Conservation (phyloP, 92 coral and sea anemone genomes). For the Epizoanthus ramosus region DNA sequence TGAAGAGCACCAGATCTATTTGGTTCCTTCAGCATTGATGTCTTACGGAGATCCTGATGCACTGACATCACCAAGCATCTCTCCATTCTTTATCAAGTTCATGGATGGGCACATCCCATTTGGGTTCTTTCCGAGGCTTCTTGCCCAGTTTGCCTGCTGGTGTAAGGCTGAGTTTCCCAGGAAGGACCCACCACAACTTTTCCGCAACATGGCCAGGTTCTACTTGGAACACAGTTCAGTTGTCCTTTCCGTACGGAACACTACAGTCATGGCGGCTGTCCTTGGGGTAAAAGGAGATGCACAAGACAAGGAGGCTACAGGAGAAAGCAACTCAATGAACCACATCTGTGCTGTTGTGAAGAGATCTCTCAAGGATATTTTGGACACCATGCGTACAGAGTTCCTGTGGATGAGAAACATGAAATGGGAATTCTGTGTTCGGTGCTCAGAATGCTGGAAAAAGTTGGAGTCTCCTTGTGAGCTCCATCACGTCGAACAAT, state of each 20-base stretch:
- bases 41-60: slow-evolving; percentile 24
- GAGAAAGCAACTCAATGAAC: neutral
- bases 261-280: slow-evolving; percentile 4
- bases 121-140: slow-evolving; percentile 49
- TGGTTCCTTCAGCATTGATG: slow-evolving; percentile 55
- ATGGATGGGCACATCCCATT: slow-evolving; percentile 43
- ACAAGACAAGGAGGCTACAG: neutral
- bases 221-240: slow-evolving; percentile 42
- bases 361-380: slow-evolving; percentile 26
- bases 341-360: slow-evolving; percentile 20
- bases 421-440: slow-evolving; percentile 34
- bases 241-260: slow-evolving; percentile 1
- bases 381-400: slow-evolving; percentile 53
- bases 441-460: slow-evolving; percentile 51
- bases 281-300: neutral
- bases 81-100: slow-evolving; percentile 54
- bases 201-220: slow-evolving; percentile 41
- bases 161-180: slow-evolving; percentile 34
- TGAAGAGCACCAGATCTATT: slow-evolving; percentile 18
- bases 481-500: neutral
- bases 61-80: slow-evolving; percentile 15
- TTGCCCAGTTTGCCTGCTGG: slow-evolving; percentile 38
- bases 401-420: slow-evolving; percentile 51
- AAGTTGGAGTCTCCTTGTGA: neutral
- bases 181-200: slow-evolving; percentile 32